Conservation (phyloP, 1,140 invertebrate species). For the Scylla paramamosain region DNA sequence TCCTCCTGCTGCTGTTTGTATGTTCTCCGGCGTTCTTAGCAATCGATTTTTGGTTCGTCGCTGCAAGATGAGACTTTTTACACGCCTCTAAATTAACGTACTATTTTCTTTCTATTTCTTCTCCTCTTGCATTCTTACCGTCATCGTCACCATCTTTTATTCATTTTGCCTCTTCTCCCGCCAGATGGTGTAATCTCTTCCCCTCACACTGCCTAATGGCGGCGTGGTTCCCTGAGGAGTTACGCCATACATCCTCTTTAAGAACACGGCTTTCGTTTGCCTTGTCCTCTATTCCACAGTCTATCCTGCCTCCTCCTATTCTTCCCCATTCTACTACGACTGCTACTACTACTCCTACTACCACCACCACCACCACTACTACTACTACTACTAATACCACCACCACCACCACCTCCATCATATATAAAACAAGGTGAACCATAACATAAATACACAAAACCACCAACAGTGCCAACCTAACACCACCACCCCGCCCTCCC, state of each 20-base stretch:
- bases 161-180: not conserved
- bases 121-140: no score
- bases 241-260: not conserved
- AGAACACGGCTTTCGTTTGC: not conserved
- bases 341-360: no score
- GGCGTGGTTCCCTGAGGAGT: not conserved
- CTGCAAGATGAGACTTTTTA: no score
- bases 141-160: no score
- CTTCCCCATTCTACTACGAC: no score
- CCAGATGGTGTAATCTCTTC: not conserved
- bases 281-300: not conserved
- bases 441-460: not conserved
- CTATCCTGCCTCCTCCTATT: no score
- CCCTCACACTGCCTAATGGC: not conserved
- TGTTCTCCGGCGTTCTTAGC: no score
- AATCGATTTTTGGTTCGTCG: no score
- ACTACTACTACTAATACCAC: not conserved
- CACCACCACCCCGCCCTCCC: not conserved
- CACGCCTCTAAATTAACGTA: no score
- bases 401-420: not conserved
- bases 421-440: not conserved
- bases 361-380: no score
- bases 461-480: not conserved
- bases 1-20: no score
- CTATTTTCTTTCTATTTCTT: no score